A percentile compares a stretch with the other conserved stretches of the same genome.
Conservation (phyloP, 2,113 vertebrate genomes). For the Muntiacus reevesi region DNA sequence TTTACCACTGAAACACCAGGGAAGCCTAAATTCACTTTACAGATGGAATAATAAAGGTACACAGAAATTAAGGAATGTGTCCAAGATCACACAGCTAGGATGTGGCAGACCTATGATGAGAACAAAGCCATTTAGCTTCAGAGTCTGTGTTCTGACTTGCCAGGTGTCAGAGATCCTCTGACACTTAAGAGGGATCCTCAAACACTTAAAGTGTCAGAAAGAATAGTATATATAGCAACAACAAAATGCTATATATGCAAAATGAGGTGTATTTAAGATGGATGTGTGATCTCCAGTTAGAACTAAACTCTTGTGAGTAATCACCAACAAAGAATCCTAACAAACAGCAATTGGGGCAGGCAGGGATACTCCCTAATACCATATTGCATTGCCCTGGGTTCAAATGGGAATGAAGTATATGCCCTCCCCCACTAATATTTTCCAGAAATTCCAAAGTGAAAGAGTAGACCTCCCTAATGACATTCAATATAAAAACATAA, state of each 20-base stretch:
- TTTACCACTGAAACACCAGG: rapidly evolving
- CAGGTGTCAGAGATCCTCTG: background rate
- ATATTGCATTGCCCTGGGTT: background rate
- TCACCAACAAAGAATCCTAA: background rate
- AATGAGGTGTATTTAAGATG: background rate
- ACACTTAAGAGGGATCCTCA: background rate
- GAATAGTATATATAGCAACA: background rate
- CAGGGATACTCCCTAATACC: background rate
- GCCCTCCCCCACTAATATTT: background rate
- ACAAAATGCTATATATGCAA: background rate
- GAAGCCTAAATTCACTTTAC: background rate
- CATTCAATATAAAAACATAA: background rate
- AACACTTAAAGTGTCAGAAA: background rate
- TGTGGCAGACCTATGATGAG: background rate
- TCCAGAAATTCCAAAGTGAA: background rate
- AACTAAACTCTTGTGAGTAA: background rate
- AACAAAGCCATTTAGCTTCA: background rate
- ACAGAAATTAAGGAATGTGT: background rate
- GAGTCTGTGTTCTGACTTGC: background rate
- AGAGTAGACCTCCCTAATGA: background rate
- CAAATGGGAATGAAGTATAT: background rate
- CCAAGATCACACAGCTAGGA: background rate
- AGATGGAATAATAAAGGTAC: background rate
- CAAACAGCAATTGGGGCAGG: background rate
- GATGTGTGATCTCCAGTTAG: background rate